Conservation (phyloP, 2,797 vertebrate genomes). For the Florisuga fusca region DNA sequence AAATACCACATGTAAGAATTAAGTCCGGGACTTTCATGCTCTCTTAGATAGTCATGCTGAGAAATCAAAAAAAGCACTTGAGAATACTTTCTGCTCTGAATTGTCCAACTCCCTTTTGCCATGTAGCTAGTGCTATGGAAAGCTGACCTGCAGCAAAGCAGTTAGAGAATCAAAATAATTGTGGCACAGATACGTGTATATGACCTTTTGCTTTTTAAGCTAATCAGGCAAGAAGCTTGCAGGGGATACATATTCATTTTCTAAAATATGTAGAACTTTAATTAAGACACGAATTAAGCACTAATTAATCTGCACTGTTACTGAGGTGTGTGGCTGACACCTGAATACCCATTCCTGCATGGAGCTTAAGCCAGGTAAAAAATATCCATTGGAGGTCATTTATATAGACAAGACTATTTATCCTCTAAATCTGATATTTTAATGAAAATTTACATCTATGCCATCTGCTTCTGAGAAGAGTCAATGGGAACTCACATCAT, state of each 20-base stretch:
- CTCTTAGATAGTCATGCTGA: neutral
- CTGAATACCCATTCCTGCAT: neutral
- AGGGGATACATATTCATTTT: neutral
- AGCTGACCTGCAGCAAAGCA: neutral
- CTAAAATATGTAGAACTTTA: neutral
- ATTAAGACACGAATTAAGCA: neutral
- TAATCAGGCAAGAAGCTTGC: neutral
- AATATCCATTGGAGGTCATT: neutral
- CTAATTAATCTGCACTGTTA: neutral
- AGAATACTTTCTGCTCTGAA: neutral
- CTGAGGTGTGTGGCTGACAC: neutral
- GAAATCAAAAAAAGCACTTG: neutral
- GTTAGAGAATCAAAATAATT: neutral
- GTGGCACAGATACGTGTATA: neutral
- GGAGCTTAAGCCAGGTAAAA: neutral
- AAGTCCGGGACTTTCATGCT: neutral
- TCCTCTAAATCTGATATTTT: neutral
- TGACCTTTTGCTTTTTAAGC: neutral
- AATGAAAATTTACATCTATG: neutral
- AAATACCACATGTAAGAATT: neutral
- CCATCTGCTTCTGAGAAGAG: neutral
- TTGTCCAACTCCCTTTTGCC: neutral
- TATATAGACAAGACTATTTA: neutral
- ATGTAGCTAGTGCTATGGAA: neutral
- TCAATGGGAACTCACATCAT: neutral